Conservation (phyloP, 2,113 vertebrate species). For the Hucho hucho region DNA sequence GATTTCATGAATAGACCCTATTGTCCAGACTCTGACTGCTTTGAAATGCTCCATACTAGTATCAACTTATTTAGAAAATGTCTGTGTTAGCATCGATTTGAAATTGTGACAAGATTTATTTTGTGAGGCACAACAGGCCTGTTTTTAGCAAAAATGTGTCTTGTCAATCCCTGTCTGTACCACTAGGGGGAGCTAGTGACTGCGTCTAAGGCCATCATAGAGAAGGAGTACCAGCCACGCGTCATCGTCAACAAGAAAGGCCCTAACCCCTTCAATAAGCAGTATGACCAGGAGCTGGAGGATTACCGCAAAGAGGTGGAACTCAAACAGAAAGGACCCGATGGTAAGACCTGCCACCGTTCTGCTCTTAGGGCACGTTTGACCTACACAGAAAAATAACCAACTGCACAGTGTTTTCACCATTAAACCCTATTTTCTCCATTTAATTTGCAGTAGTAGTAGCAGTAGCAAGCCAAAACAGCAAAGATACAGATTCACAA, state of each 20-base stretch:
- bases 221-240: slow-evolving; percentile 94
- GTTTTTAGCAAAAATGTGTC: not conserved
- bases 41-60: no score
- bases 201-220: slow-evolving; percentile 97
- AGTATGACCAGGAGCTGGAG: slow-evolving; percentile 91
- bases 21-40: no score
- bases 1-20: not conserved
- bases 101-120: not conserved
- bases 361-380: not conserved
- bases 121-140: not conserved
- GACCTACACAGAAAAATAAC: no score
- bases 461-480: no score
- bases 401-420: no score
- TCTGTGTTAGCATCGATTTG: no score
- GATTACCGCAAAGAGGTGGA: slow-evolving; percentile 93
- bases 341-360: slow-evolving; percentile 72
- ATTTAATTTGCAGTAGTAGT: no score
- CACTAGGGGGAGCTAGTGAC: slow-evolving; percentile 93
- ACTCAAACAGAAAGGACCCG: slow-evolving; percentile 88
- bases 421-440: no score
- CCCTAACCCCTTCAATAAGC: slow-evolving; percentile 94
- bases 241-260: slow-evolving; percentile 93
- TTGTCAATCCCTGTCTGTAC: slow-evolving; percentile 27
- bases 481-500: no score
- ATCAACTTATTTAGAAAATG: no score